phyloP scores from a whole-genome alignment of 2,797 vertebrate species.

The Anguilla obscura region DNA sequence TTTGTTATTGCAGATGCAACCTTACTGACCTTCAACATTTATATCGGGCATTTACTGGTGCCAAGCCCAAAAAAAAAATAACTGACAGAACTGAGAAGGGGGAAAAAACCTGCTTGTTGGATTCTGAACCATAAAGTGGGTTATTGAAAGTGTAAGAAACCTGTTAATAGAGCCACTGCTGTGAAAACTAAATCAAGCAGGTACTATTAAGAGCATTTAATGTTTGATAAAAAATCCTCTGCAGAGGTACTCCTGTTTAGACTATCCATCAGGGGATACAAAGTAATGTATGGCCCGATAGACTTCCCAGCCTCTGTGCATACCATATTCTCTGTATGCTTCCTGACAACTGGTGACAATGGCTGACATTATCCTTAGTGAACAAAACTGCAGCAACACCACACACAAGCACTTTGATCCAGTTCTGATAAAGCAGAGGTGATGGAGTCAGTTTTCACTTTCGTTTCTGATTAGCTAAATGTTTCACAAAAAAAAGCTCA shows the following conservation, averaged over 20 bases:
- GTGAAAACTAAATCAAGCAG: not conserved
- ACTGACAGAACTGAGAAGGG: not conserved
- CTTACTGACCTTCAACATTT: not conserved
- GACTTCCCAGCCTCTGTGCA: not conserved
- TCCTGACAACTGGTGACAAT: not conserved
- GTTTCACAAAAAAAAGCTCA: not conserved
- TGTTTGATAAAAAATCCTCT: not conserved
- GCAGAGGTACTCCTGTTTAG: not conserved
- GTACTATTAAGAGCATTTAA: not conserved
- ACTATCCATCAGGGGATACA: not conserved
- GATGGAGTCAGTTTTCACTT: not conserved
- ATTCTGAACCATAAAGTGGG: not conserved
- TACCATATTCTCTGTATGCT: not conserved
- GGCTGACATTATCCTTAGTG: not conserved
- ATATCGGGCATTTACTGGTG: conserved; percentile 4
- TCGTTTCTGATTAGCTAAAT: not conserved
- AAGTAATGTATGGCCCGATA: not conserved
- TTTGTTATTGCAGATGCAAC: not conserved
- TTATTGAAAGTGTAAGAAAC: not conserved
- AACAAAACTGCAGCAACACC: not conserved
- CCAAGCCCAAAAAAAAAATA: conserved; percentile 13
- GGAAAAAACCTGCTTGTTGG: not conserved
- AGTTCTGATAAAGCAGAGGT: not conserved
- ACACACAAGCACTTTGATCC: not conserved
- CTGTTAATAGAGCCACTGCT: not conserved